These are phyloP conservation scores for Congeria kusceri DNA, from an alignment of 2,888 invertebrate species.

Conservation along the genomic window DNA sequence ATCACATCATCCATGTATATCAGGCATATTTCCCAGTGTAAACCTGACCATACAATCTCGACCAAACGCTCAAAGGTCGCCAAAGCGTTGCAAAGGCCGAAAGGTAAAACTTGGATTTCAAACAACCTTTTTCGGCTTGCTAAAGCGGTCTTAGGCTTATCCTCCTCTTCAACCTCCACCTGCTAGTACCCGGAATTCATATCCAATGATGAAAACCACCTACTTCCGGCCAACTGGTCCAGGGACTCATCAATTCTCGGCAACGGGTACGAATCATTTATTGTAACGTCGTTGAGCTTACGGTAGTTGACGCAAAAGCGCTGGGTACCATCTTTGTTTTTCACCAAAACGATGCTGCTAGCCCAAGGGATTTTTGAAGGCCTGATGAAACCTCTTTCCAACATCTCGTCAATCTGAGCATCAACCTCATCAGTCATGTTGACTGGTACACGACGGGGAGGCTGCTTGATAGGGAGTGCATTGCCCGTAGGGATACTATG, in stretches of 20 bases:
- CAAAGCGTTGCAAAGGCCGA: conserved; percentile 6
- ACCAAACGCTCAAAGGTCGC: conserved; percentile 2
- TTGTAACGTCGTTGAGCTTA: not conserved
- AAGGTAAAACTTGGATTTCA: not conserved
- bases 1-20: conserved; percentile 5
- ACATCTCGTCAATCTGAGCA: conserved; percentile 15
- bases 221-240: conserved; percentile 3
- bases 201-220: conserved; percentile 4
- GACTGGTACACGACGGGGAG: not conserved
- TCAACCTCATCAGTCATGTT: too few species aligned
- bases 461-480: conserved; percentile 2
- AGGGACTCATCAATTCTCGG: conserved; percentile 12
- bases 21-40: conserved; percentile 4
- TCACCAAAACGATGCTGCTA: conserved; percentile 3
- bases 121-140: not conserved
- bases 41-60: not conserved
- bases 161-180: not conserved
- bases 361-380: conserved; percentile 12
- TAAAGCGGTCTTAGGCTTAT: conserved; percentile 11
- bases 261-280: conserved; percentile 6
- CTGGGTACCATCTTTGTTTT: conserved; percentile 8
- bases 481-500: conserved; percentile 21
- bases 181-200: conserved; percentile 4
- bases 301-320: conserved; percentile 10
- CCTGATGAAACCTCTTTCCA: not conserved